A percentile compares a stretch with the other conserved stretches of the same genome.
Conservation (phyloP, 30 jellyfish, hydroid and myxozoan species). For the Calvadosia cruxmelitensis region DNA sequence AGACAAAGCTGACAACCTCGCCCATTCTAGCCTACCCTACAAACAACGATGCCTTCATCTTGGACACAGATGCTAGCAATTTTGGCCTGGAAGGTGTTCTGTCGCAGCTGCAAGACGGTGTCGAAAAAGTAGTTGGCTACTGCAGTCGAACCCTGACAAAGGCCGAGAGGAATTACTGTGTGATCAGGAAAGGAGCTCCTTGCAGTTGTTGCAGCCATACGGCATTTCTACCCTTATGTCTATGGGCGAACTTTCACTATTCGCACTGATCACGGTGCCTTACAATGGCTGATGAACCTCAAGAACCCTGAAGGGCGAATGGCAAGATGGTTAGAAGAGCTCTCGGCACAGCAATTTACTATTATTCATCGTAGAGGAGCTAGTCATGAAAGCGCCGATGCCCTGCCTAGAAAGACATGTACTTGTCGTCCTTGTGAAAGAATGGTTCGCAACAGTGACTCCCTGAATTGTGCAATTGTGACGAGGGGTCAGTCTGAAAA, state of each 20-base stretch:
- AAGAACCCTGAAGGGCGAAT: constrained; percentile 29
- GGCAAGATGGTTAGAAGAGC: constrained; percentile 39
- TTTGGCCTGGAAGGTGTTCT: constrained; percentile 33
- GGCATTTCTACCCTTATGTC: constrained; percentile 14
- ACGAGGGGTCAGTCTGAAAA: no score
- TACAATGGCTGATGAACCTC: constrained; percentile 25
- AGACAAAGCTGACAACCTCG: constrained; percentile 7
- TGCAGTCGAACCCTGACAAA: constrained; percentile 17
- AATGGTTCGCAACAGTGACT: no score
- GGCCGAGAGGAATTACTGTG: constrained; percentile 18
- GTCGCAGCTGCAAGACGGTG: constrained; percentile 6
- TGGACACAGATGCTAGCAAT: constrained; percentile 38
- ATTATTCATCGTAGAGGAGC: constrained; percentile 22
- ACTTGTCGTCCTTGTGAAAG: no score
- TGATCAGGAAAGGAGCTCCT: constrained; percentile 45
- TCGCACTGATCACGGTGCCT: constrained; percentile 42
- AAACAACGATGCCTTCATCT: constrained; percentile 16
- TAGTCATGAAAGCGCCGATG: constrained; percentile 40
- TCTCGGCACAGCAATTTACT: constrained; percentile 19
- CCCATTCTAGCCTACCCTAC: constrained; percentile 27
- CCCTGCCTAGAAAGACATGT: constrained; percentile 36
- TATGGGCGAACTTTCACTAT: constrained; percentile 12
- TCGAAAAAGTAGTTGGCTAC: constrained; percentile 18
- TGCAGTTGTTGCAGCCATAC: constrained; percentile 23
- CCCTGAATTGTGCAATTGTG: no score